Percentiles rank a stretch among this genome's conserved stretches.
phyloP scores from a whole-genome alignment of 2,113 vertebrate genomes.

The Podarcis raffonei region DNA sequence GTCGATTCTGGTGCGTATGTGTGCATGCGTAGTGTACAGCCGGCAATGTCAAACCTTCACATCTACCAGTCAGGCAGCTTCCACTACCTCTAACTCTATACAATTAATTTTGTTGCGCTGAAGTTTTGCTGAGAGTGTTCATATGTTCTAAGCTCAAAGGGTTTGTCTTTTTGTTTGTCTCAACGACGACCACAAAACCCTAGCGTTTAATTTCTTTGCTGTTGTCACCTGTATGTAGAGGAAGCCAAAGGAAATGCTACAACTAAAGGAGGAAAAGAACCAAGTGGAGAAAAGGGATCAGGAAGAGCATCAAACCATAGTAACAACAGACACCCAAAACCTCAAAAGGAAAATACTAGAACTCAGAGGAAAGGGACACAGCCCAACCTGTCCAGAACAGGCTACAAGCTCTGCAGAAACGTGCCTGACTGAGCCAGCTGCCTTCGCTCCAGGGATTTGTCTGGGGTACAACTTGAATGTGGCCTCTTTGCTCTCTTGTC shows the following conservation, averaged over 20 bases:
- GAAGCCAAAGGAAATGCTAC: constrained; percentile 36
- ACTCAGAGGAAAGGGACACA: not conserved
- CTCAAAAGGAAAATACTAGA: not conserved
- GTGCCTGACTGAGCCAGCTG: not conserved
- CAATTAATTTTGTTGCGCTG: constrained; percentile 22
- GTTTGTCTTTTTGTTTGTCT: not conserved
- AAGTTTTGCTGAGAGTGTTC: not conserved
- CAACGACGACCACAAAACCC: not conserved
- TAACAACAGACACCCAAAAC: constrained; percentile 16
- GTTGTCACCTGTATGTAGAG: constrained; percentile 26
- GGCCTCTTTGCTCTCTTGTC: not conserved
- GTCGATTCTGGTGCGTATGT: not conserved
- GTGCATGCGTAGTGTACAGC: not conserved
- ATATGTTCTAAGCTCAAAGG: not conserved
- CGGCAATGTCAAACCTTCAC: not conserved
- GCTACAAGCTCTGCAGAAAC: not conserved
- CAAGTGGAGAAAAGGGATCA: constrained; percentile 12
- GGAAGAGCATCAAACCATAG: constrained; percentile 20
- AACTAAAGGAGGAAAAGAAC: constrained; percentile 11
- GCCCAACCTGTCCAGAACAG: not conserved
- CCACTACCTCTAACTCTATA: constrained; percentile 17
- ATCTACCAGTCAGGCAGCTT: constrained; percentile 14
- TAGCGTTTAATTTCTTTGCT: not conserved
- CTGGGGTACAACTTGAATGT: not conserved
- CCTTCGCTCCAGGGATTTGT: not conserved